Percentiles rank a stretch among this genome's conserved stretches.
Conservation (phyloP, 2,888 invertebrate genomes). For the Polyploca ridens region DNA sequence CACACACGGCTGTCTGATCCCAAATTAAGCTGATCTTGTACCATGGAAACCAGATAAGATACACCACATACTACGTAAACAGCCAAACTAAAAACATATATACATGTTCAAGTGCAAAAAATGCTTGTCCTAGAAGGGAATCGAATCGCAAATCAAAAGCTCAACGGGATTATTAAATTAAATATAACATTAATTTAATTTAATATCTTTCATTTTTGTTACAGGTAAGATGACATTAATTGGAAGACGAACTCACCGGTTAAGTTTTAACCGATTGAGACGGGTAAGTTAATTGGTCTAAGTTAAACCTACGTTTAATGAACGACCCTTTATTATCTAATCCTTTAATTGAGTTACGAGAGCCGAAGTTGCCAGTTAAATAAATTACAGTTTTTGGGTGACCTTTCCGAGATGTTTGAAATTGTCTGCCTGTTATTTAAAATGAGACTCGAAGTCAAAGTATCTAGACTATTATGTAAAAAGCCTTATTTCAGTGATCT, state of each 20-base stretch:
- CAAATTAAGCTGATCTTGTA: too few species aligned
- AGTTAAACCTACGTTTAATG: slow-evolving; percentile 33
- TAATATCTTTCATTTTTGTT: too few species aligned
- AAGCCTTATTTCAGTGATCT: too few species aligned
- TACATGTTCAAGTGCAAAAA: too few species aligned
- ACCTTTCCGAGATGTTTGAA: slow-evolving; percentile 14
- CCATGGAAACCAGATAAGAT: too few species aligned
- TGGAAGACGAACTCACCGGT: neutral
- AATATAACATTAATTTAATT: neutral
- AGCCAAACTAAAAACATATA: too few species aligned
- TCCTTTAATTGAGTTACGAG: slow-evolving; percentile 38
- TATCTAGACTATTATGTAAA: neutral
- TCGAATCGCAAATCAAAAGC: too few species aligned
- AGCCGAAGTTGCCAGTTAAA: slow-evolving; percentile 29
- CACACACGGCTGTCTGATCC: too few species aligned
- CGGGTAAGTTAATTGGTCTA: slow-evolving; percentile 37
- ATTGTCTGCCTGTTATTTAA: slow-evolving; percentile 5
- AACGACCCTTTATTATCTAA: slow-evolving; percentile 24
- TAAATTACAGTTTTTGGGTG: slow-evolving; percentile 27
- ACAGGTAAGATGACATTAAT: too few species aligned
- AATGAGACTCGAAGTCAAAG: neutral
- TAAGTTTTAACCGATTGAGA: slow-evolving; percentile 3
- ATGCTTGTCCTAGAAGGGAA: too few species aligned
- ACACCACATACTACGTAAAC: too few species aligned
- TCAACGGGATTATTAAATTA: too few species aligned